Conservation (phyloP, 1,140 invertebrate species). For the Probaryconus sp. region DNA sequence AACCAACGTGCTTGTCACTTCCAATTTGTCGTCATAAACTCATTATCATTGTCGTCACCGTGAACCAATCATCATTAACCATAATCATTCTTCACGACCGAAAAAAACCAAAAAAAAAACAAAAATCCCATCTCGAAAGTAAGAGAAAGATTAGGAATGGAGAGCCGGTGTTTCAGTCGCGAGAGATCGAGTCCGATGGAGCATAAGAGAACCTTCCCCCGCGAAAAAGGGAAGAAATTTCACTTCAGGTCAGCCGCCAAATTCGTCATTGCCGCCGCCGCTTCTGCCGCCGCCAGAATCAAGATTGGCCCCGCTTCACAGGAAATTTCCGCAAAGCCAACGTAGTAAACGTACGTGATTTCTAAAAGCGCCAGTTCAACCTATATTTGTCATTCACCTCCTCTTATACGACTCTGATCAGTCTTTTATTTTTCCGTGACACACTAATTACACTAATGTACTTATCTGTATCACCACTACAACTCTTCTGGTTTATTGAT, state of each 20-base stretch:
- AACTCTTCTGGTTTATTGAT: slow-evolving; percentile 38
- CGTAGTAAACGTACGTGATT: slow-evolving; percentile 72
- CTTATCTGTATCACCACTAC: slow-evolving; percentile 3
- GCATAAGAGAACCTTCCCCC: slow-evolving; percentile 71
- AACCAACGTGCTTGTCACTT: slow-evolving; percentile 32
- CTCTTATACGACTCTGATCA: slow-evolving; percentile 8
- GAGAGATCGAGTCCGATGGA: slow-evolving; percentile 73
- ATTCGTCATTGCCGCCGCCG: slow-evolving; percentile 69
- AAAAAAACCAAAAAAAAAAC: slow-evolving; percentile 63
- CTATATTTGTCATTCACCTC: slow-evolving; percentile 35
- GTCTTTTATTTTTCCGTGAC: slow-evolving; percentile 24
- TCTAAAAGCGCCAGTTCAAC: slow-evolving; percentile 60
- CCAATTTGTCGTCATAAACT: slow-evolving; percentile 1
- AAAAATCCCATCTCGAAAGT: no score
- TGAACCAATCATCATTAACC: slow-evolving; percentile 34
- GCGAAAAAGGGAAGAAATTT: slow-evolving; percentile 61
- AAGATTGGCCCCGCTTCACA: slow-evolving; percentile 69
- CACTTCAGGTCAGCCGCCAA: slow-evolving; percentile 63
- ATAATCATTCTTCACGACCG: slow-evolving; percentile 50
- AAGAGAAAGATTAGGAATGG: slow-evolving; percentile 71
- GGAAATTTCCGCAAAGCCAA: slow-evolving; percentile 69
- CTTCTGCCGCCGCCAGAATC: slow-evolving; percentile 70
- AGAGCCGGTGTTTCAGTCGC: slow-evolving; percentile 76
- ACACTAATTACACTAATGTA: slow-evolving; percentile 22
- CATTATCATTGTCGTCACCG: slow-evolving; percentile 20